Evolutionary conservation across 1,140 invertebrate genomes (phyloP), one percentile per base, ranked within the genome.

Genomic region (Drosophila virilis): DNA sequence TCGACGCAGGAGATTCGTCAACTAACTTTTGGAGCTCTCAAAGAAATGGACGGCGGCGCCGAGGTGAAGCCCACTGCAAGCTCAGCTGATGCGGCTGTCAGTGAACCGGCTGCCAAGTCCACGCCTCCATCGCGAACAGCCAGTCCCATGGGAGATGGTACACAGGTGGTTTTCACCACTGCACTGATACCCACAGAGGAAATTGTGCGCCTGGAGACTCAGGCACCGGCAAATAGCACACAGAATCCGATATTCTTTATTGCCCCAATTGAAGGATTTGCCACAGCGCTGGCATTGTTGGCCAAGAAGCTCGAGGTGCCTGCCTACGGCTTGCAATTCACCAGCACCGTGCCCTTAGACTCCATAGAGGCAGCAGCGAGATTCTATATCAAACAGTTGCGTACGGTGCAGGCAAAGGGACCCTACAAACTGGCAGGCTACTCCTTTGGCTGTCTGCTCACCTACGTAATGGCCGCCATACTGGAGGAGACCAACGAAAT

Each of bases 231-330:
- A 45, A 92, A 91, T 61, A 86, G 80, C 88, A 93, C 76, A 80
- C 92, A 89, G 77, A 68, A 35, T 2, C 94, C 95, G 8, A 88
- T 97, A 12, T 97, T 97, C 89, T 93, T 97, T 52, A 93, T 98
- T 35, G 97, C 98, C 93, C 97, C 98, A 0, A 98, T 99, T 75
- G 98, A 99, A 94, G 98, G 98, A 74, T 95, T 96, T 64, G 95
- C 96, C 1, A 93, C 94, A 2, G 93, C 95, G 2, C 92, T 99
- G 55, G 94, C 94, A 82, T 92, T 92, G n/a, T 88, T 98, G 33
- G 96, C 97, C 1, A 92, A 93, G 15, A 93, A 95, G 77, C 92
- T 99, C 42, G 93, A 96, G 9, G 94, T 94, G 57, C 96, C 97
- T 22, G 97, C 97, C 35, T 98, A 96, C 93, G 98, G 98, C 45